phyloP scores from a whole-genome alignment of 53 echinoderm and acorn worm species.

The Antedon mediterranea region DNA sequence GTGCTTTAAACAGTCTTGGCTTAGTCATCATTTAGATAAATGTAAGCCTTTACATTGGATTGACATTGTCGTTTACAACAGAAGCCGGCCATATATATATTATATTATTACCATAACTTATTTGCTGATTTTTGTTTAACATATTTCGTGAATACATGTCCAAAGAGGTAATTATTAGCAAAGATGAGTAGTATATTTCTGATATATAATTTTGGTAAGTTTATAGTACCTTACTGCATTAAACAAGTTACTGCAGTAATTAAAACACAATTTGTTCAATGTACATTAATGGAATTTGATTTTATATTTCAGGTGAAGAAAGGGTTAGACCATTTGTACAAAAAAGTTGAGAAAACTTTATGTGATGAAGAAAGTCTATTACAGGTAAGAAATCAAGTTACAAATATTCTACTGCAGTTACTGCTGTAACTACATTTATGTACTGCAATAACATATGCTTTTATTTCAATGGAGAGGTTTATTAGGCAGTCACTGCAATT shows the following conservation, averaged over 20 bases:
- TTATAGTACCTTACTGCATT: too few species aligned
- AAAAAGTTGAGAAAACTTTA: constrained; percentile 88
- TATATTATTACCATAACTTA: background rate
- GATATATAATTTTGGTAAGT: background rate
- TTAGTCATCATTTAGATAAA: too few species aligned
- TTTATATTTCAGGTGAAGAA: constrained; percentile 58
- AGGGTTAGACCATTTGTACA: constrained; percentile 75
- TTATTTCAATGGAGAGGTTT: too few species aligned
- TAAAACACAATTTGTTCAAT: background rate
- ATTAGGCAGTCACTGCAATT: too few species aligned
- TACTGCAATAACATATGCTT: too few species aligned
- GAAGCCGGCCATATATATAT: too few species aligned
- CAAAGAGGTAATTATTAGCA: constrained; percentile 49
- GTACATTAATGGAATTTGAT: background rate
- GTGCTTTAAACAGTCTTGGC: too few species aligned
- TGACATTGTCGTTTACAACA: too few species aligned
- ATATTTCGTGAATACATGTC: constrained; percentile 89
- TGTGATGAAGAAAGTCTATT: constrained; percentile 92
- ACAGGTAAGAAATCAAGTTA: too few species aligned
- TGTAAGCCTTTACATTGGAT: too few species aligned
- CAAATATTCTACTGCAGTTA: too few species aligned
- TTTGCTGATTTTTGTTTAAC: constrained; percentile 11
- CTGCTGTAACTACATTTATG: background rate
- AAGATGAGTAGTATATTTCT: background rate
- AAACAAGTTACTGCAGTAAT: too few species aligned